phyloP scores from a whole-genome alignment of 1,140 invertebrate species.

The Drosophila parvula region DNA sequence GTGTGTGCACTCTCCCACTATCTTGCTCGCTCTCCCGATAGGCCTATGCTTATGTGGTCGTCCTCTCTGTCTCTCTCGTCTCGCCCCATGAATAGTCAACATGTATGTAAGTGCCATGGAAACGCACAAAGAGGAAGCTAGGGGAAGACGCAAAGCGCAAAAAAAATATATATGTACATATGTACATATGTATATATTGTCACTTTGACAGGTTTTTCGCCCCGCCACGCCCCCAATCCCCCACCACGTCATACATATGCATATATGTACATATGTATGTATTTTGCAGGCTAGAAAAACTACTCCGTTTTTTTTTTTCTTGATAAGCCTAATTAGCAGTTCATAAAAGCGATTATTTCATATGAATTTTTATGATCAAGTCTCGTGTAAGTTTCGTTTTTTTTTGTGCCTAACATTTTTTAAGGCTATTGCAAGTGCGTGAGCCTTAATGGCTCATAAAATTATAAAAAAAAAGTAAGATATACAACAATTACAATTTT shows the following conservation, averaged over 20 bases:
- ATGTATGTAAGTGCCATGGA: constrained; percentile 35
- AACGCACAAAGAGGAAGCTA: constrained; percentile 27
- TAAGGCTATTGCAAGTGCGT: constrained; percentile 30
- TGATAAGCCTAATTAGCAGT: constrained; percentile 50
- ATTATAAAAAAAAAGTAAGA: constrained; percentile 4
- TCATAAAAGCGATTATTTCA: constrained; percentile 54
- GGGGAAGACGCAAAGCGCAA: constrained; percentile 10
- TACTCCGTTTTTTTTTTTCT: constrained; percentile 3
- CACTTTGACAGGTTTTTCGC: constrained; percentile 39
- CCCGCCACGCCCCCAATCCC: constrained; percentile 12
- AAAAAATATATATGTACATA: background rate
- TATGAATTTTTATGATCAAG: constrained; percentile 46
- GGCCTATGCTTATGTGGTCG: constrained; percentile 22
- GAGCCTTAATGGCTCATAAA: constrained; percentile 25
- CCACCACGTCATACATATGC: no score
- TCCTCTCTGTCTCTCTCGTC: constrained; percentile 7
- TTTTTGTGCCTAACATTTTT: background rate
- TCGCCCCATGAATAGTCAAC: constrained; percentile 29
- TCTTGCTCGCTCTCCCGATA: constrained; percentile 19
- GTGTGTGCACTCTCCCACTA: constrained; percentile 4
- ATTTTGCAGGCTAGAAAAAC: constrained; percentile 18
- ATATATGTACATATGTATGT: no score
- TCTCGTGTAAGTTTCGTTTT: constrained; percentile 33
- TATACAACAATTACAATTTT: constrained; percentile 5
- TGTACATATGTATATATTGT: constrained; percentile 23